These are phyloP conservation scores for Hipposideros armiger DNA, from an alignment of 2,113 vertebrate species.

Conservation along the genomic window DNA sequence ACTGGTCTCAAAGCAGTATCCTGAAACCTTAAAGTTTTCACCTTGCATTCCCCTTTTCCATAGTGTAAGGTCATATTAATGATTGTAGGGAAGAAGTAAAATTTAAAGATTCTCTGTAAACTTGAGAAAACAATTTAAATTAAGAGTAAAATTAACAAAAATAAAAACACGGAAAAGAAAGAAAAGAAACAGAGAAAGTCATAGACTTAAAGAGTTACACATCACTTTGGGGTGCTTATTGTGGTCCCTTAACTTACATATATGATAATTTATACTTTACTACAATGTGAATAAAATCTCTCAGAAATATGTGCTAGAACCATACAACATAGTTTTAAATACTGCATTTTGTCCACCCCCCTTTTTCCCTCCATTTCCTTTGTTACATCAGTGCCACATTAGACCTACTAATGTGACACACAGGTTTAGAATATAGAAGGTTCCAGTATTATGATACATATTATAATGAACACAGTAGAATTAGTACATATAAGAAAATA, in stretches of 20 bases:
- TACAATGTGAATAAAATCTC: conserved; percentile 51
- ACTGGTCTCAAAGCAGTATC: not conserved
- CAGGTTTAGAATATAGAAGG: not conserved
- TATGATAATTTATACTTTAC: conserved; percentile 28
- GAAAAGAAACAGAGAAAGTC: not conserved
- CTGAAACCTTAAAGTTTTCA: not conserved
- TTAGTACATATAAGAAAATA: not conserved
- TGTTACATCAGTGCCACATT: conserved; percentile 7
- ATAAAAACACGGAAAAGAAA: not conserved
- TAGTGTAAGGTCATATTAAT: not conserved
- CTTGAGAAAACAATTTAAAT: conserved; percentile 1
- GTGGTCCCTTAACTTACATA: not conserved
- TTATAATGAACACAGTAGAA: not conserved
- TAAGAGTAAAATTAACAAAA: not conserved
- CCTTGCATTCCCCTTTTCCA: not conserved
- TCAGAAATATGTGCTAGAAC: conserved; percentile 15
- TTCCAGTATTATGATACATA: not conserved
- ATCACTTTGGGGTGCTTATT: not conserved
- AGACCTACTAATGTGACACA: not conserved
- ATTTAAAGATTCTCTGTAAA: not conserved
- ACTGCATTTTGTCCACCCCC: not conserved
- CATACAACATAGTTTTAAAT: conserved; percentile 33
- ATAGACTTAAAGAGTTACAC: not conserved
- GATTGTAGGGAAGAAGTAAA: not conserved
- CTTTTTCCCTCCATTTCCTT: not conserved